Evolutionary conservation across 2,113 vertebrate genomes (phyloP).

Genomic region (Eupsittula cactorum): DNA sequence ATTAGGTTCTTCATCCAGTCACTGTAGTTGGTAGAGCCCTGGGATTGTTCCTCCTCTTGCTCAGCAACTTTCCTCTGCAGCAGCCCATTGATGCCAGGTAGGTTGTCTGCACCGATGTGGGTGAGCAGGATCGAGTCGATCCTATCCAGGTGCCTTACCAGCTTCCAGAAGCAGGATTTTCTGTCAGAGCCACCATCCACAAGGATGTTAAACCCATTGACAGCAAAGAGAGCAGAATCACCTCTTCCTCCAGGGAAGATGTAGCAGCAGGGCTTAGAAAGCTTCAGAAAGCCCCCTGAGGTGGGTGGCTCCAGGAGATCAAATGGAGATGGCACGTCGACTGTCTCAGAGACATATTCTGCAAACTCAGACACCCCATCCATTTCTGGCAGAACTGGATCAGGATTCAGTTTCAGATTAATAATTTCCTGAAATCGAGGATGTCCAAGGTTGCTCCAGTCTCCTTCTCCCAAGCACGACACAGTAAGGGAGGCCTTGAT

Average conservation of each 20-base stretch:
- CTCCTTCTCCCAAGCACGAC: conserved; percentile 89
- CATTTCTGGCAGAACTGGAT: conserved; percentile 87
- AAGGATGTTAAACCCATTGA: conserved; percentile 97
- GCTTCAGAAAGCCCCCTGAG: conserved; percentile 97
- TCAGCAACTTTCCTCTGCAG: conserved; percentile 97
- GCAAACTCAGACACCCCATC: conserved; percentile 94
- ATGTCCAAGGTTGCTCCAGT: conserved; percentile 89
- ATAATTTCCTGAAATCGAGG: conserved; percentile 82
- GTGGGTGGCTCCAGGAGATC: conserved; percentile 95
- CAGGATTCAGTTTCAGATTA: conserved; percentile 87
- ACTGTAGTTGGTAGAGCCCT: conserved; percentile 89
- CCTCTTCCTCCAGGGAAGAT: conserved; percentile 97
- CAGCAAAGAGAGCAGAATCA: conserved; percentile 95
- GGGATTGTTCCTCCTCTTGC: conserved; percentile 90
- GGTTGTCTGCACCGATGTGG: conserved; percentile 96
- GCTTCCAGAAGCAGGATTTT: conserved; percentile 98
- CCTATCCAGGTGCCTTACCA: conserved; percentile 94
- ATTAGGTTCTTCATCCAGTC: conserved; percentile 98
- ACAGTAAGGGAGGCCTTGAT: conserved; percentile 86
- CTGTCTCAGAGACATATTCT: conserved; percentile 94
- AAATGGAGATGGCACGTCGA: conserved; percentile 92
- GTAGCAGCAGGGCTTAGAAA: conserved; percentile 98
- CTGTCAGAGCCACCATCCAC: conserved; percentile 95
- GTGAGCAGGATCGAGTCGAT: conserved; percentile 96
- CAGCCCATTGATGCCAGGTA: conserved; percentile 94